Conservation (phyloP, 2,113 vertebrate genomes). For the Centrocercus urophasianus region DNA sequence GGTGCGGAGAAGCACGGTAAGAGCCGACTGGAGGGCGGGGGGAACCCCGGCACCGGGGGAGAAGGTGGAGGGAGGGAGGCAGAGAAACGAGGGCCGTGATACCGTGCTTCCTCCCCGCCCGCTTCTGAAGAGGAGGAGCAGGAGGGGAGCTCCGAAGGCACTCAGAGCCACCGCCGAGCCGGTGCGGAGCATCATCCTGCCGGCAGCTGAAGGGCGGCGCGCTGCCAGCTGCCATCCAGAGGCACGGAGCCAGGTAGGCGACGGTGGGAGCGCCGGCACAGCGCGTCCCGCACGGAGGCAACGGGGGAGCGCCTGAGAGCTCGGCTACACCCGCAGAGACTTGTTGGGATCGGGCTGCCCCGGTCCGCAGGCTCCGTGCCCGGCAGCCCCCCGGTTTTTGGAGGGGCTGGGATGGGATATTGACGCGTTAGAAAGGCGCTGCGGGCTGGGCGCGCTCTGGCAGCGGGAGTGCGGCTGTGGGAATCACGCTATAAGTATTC, state of each 20-base stretch:
- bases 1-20: not conserved
- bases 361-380: not conserved
- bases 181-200: not conserved
- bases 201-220: not conserved
- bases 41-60: not conserved
- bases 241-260: not conserved
- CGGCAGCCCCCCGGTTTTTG: not conserved
- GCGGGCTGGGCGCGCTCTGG: not conserved
- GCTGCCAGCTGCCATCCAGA: not conserved
- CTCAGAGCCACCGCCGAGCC: not conserved
- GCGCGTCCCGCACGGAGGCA: no score
- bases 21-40: no score
- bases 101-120: not conserved
- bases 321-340: no score
- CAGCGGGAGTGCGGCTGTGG: fast-evolving
- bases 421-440: not conserved
- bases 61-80: not conserved
- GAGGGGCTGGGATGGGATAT: not conserved
- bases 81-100: not conserved
- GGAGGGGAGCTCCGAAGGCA: conserved; percentile 40
- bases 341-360: not conserved
- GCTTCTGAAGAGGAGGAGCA: not conserved
- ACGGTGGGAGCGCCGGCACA: not conserved
- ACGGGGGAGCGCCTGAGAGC: not conserved
- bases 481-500: fast-evolving